Base-by-base conservation (phyloP, 1,140 invertebrate genomes). In the Callitettix versicolor region DNA sequence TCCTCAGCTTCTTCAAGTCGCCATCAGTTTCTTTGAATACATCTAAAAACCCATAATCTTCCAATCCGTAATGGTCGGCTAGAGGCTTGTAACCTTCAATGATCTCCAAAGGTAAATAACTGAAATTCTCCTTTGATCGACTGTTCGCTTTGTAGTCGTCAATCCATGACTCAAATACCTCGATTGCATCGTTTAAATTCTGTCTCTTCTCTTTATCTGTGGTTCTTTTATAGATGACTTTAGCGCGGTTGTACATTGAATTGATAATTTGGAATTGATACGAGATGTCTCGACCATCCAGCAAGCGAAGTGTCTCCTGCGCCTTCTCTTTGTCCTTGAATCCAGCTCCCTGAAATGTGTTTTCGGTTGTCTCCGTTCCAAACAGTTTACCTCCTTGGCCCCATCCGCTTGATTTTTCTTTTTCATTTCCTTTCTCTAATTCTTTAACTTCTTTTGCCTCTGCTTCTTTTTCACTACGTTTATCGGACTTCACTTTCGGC, bases 261-360 rank as follows among this genome's bases (percentile, higher is more conserved):
- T 64, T 68, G n/a, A 63, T 64, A 9, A 69, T 65, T 33, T 69
- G 67, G 58, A 64, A 71, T 34, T 71, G 69, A 58, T 71, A 71
- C 33, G 59, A 64, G 1, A 66, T 61, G 30, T 72, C 70, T 15
- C 68, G 64, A 1, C 66, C 71, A 6, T 69, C 65, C 42, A 72
- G 51, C 3, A 62, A 30, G 12, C 61, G 55, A 36, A 72, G 43
- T 2, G 69, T 72, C 21, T 71, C 64, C 30, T 66, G 20, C 3
- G 71, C 70, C 38, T 70, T 71, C 15, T 67, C 64, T 50, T 71
- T 70, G 59, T 72, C 68, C 54, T 71, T 71, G 62, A 70, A 72
- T 6, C 71, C 70, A 9, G 58, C 65, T 33, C 65, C 65, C 52
- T 62, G 60, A 41, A 67, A 64, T 6, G 63, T 63, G n/a, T 59